A percentile compares a stretch with the other conserved stretches of the same genome.
Evolutionary conservation across 2,797 vertebrate genomes (phyloP).

Genomic region (Botia almorhae): DNA sequence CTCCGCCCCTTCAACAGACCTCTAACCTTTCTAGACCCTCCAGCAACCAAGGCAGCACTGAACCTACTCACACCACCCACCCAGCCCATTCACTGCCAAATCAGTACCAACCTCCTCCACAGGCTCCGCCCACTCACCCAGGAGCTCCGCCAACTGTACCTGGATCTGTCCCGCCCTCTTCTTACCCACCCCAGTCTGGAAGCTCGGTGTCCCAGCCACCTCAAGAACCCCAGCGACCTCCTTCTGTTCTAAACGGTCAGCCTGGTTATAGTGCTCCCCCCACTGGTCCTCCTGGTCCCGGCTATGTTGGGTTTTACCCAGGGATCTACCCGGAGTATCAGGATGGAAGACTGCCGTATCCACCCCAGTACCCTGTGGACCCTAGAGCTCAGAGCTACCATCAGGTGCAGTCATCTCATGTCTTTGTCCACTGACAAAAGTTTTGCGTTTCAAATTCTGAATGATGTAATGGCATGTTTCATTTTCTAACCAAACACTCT

Average conservation of each 20-base stretch:
- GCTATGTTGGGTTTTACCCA: slow-evolving; percentile 76
- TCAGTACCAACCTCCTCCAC: slow-evolving; percentile 61
- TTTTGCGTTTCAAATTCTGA: background rate
- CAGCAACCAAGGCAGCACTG: slow-evolving; percentile 60
- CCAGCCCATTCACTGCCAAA: slow-evolving; percentile 32
- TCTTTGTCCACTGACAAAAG: background rate
- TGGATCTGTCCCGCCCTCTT: slow-evolving; percentile 50
- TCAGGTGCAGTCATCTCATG: slow-evolving; percentile 75
- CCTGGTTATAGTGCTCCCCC: slow-evolving; percentile 76
- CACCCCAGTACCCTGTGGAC: slow-evolving; percentile 79
- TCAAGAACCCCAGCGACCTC: slow-evolving; percentile 78
- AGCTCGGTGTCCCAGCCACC: slow-evolving; percentile 56
- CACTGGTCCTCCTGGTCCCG: slow-evolving; percentile 66
- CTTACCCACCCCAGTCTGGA: slow-evolving; percentile 61
- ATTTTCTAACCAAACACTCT: background rate
- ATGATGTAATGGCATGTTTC: background rate
- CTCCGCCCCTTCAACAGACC: slow-evolving; percentile 22
- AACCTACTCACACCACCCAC: slow-evolving; percentile 48
- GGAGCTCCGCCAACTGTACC: slow-evolving; percentile 38
- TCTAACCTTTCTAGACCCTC: slow-evolving; percentile 56
- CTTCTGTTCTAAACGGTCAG: slow-evolving; percentile 79
- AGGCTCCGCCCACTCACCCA: slow-evolving; percentile 60
- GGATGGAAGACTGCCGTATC: slow-evolving; percentile 77
- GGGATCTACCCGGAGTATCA: slow-evolving; percentile 82
- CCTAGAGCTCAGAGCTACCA: slow-evolving; percentile 86